Evolutionary conservation across 2,888 invertebrate genomes (phyloP).

Genomic region (Enchytraeus crypticus): DNA sequence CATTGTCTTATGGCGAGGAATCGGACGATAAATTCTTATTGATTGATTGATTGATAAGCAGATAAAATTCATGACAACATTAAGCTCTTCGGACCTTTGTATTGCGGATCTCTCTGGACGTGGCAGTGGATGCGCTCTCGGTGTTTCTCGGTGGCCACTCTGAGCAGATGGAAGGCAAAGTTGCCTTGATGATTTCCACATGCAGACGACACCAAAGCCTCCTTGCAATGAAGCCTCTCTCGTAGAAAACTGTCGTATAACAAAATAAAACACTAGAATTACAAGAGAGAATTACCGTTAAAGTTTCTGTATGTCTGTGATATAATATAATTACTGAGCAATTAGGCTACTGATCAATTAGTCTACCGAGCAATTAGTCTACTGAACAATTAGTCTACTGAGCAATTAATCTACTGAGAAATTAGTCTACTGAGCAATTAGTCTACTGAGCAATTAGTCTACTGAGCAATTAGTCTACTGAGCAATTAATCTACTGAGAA

Average conservation of each 20-base stretch:
- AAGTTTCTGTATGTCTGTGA: not conserved
- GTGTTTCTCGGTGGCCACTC: not conserved
- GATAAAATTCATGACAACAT: no score
- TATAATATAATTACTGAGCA: not conserved
- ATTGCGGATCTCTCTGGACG: not conserved
- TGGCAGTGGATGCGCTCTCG: conserved; percentile 7
- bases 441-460: no score
- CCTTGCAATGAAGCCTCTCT: conserved; percentile 14
- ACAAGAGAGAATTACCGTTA: not conserved
- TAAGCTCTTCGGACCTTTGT: no score
- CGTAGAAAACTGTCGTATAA: conserved; percentile 14
- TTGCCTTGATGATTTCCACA: conserved; percentile 10
- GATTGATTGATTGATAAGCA: no score
- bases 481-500: not conserved
- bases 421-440: not conserved
- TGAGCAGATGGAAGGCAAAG: conserved; percentile 8
- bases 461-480: no score
- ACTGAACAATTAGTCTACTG: no score
- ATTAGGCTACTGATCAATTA: not conserved
- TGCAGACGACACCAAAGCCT: conserved; percentile 7
- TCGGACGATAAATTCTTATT: no score
- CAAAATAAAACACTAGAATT: not conserved
- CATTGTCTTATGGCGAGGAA: no score
- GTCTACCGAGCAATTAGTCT: not conserved
- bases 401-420: not conserved